Evolutionary conservation across 2,113 vertebrate genomes (phyloP).

Genomic region (Hoplias malabaricus): DNA sequence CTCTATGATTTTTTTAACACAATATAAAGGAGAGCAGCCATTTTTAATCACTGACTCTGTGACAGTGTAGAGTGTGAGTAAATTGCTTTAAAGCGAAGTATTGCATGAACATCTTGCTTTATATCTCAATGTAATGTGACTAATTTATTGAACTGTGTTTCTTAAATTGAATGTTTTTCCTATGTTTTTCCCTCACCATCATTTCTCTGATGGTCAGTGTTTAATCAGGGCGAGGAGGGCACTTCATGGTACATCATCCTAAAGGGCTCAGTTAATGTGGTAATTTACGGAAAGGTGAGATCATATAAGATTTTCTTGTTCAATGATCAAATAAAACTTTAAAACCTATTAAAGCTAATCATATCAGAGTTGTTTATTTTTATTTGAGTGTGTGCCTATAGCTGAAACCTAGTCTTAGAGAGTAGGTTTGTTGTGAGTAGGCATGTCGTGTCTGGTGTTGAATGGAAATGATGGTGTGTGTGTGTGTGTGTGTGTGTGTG

Average conservation of each 20-base stretch:
- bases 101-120: too few relatives aligned
- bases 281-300: slow-evolving; percentile 97
- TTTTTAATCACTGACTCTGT: too few relatives aligned
- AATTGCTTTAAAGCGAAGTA: too few relatives aligned
- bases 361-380: neutral
- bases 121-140: too few relatives aligned
- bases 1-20: too few relatives aligned
- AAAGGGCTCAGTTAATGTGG: slow-evolving; percentile 97
- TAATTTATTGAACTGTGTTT: neutral
- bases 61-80: too few relatives aligned
- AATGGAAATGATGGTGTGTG: neutral
- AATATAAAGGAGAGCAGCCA: too few relatives aligned
- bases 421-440: neutral
- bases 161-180: neutral
- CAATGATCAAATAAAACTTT: neutral
- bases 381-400: neutral
- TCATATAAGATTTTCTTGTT: neutral
- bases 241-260: slow-evolving; percentile 99
- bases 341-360: neutral
- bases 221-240: slow-evolving; percentile 98
- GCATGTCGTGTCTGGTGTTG: neutral
- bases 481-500: too few relatives aligned
- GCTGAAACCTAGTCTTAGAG: neutral
- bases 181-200: neutral
- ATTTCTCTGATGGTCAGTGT: slow-evolving; percentile 78